A percentile compares a stretch with the other conserved stretches of the same genome.
These are phyloP conservation scores for Dicerorhinus sumatrensis DNA, from an alignment of 2,113 vertebrate species.

Conservation along the genomic window DNA sequence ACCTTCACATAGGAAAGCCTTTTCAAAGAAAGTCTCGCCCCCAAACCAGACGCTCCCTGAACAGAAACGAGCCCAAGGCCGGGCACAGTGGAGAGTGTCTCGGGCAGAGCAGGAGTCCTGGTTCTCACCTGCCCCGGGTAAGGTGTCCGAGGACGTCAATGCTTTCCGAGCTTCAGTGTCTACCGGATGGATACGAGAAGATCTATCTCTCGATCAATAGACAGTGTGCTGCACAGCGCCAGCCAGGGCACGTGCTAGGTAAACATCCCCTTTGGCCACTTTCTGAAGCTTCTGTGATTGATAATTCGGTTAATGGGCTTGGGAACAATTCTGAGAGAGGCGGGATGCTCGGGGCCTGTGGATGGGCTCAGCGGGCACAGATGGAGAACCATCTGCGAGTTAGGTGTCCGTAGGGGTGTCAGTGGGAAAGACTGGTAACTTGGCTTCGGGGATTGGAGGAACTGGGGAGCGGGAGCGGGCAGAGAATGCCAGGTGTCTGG, in stretches of 20 bases:
- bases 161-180: not conserved
- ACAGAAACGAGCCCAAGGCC: not conserved
- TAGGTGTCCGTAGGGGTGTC: rapidly evolving
- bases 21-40: not conserved
- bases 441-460: not conserved
- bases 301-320: not conserved
- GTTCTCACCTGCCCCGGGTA: not conserved
- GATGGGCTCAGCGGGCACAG: not conserved
- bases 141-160: not conserved
- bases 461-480: too few species aligned
- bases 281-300: not conserved
- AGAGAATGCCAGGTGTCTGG: not conserved
- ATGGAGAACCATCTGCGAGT: not conserved
- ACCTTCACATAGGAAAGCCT: not conserved
- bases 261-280: not conserved
- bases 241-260: not conserved
- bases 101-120: too few species aligned
- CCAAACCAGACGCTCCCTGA: not conserved
- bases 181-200: too few species aligned
- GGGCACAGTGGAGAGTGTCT: too few species aligned
- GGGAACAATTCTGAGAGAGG: too few species aligned
- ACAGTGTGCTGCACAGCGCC: rapidly evolving
- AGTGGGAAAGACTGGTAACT: not conserved
- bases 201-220: too few species aligned
- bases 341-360: not conserved